Percentiles rank a stretch among this genome's conserved stretches.
These are phyloP conservation scores for Pithys albifrons DNA, from an alignment of 2,113 vertebrate species.

Conservation along the genomic window DNA sequence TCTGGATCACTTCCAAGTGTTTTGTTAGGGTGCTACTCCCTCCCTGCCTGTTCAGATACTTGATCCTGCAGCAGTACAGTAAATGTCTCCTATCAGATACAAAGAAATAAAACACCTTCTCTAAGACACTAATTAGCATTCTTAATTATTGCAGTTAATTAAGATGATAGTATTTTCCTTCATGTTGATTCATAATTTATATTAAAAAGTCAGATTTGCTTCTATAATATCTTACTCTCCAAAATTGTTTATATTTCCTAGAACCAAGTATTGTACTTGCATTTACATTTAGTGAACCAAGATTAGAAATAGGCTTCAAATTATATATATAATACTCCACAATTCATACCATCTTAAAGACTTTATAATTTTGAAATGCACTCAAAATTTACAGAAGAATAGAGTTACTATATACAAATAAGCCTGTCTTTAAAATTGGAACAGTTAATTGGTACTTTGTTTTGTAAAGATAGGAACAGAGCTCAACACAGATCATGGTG, in stretches of 20 bases:
- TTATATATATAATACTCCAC: not conserved
- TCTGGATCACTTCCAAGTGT: slow-evolving; percentile 54
- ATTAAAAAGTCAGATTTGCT: not conserved
- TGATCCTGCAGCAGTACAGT: slow-evolving; percentile 55
- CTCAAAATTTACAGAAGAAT: not conserved
- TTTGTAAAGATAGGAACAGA: not conserved
- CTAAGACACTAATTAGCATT: slow-evolving; percentile 68
- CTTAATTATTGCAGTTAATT: slow-evolving; percentile 60
- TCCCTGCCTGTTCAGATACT: slow-evolving; percentile 42
- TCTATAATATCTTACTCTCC: not conserved
- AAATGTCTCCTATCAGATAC: slow-evolving; percentile 53
- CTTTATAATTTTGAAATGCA: not conserved
- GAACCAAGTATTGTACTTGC: not conserved
- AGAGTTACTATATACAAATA: not conserved
- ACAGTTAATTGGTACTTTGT: not conserved
- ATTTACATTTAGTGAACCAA: not conserved
- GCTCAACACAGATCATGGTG: not conserved
- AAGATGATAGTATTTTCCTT: slow-evolving; percentile 39
- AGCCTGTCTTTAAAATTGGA: not conserved
- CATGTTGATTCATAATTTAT: slow-evolving; percentile 32
- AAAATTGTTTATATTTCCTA: not conserved
- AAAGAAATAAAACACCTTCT: slow-evolving; percentile 65
- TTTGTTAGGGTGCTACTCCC: slow-evolving; percentile 46
- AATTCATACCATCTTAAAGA: not conserved
- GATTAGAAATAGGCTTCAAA: not conserved